Evolutionary conservation across 2,113 vertebrate genomes (phyloP), one percentile per base, ranked within the genome.

Genomic region (Callorhinus ursinus): DNA sequence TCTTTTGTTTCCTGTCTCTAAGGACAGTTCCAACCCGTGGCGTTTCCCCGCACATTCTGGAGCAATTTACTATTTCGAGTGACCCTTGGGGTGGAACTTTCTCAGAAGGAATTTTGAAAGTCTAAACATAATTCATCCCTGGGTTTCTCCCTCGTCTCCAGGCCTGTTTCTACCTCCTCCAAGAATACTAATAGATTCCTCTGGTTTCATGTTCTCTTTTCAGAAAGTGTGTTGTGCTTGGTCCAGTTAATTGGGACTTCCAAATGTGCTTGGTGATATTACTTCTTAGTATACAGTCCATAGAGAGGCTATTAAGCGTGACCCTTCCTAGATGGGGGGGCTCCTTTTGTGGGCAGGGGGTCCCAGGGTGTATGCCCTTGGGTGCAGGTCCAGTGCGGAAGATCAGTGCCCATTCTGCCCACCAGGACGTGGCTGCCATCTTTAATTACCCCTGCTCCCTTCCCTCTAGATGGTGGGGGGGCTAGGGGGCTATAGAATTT

Each of bases 31-130:
- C 14, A 13, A 77, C 86, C 87, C 0, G 0, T 15, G 24, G 84
- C 4, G 4, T 69, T n/a, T 16, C 42, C 69, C 74, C 14, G 6
- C 28, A 10, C 8, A 8, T 71, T 92, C 69, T 83, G 90, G 49
- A 92, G 76, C 10, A 10, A 74, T 49, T 76, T 49, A 28, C 46
- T 80, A 39, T 83, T 93, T 10, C 15, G 91, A 89, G 61, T 65
- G 71, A 93, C n/a, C 91, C 67, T 55, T n/a, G 49, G 77, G 53
- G 86, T 65, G 51, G 72, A 83, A 69, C 42, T 85, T 81, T 72
- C 77, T 96, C 22, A 11, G 65, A 22, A 65, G 59, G 92, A 91
- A 96, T 89, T 96, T n/a, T 83, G 79, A 85, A 92, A 22, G 80
- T 80, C 57, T 95, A 87, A 93, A 97, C 89, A 71, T 15, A 74